Evolutionary conservation across 2,797 vertebrate species (phyloP), one percentile per base, ranked within the genome.

Genomic region (Semotilus atromaculatus): DNA sequence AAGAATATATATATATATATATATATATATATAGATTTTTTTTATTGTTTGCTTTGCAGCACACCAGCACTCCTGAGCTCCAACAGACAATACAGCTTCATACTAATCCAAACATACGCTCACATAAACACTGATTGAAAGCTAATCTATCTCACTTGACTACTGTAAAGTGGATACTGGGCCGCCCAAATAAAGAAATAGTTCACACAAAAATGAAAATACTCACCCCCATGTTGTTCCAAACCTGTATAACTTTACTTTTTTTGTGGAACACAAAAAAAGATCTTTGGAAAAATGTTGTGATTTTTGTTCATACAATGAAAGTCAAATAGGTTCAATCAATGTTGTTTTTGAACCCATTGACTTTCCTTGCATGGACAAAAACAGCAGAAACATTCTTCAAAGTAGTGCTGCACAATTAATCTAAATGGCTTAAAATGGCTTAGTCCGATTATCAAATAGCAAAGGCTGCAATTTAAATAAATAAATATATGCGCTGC

Each of bases 11-110:
- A 11, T 43, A 3, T 11, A 11, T 43, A 11, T 89, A 91, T 88
- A n/a, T n/a, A n/a, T n/a, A n/a, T n/a, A n/a, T n/a, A n/a, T n/a
- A n/a, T n/a, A n/a, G n/a, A n/a, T 60, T 76, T 58, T 86, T 85
- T 3, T 4, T 82, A 88, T 84, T 75, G 87, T 91, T 91, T 87
- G 88, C 89, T 91, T 91, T 87, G 88, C 88, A 40, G 81, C 88
- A 90, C 89, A 71, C 86, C 89, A 58, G 79, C 88, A 90, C 90
- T 75, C 85, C 82, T 66, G 86, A 45, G 40, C 86, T 86, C 81
- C 53, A 45, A 58, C 81, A 83, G 88, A 93, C 92, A 90, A 92
- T 92, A 84, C 86, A 78, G 91, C 91, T 91, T 89, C 31, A 16
- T 85, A 86, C 82, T 86, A 91, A 88, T 86, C 83, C 71, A 88